These are phyloP conservation scores for Pao palembangensis DNA, from an alignment of 2,113 vertebrate species.

Conservation along the genomic window DNA sequence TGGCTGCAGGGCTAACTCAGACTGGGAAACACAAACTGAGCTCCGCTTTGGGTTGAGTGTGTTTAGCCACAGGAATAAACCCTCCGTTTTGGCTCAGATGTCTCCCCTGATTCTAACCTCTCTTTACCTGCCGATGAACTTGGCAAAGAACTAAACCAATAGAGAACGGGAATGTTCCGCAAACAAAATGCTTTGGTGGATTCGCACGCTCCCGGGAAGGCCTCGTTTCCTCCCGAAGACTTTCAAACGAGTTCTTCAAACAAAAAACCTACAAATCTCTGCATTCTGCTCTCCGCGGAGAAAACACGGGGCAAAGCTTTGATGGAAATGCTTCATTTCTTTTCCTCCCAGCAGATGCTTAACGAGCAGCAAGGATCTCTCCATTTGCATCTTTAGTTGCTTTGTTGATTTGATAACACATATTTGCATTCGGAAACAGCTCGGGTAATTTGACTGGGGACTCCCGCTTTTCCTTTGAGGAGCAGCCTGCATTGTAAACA, in stretches of 20 bases:
- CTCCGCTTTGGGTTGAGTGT: conserved; percentile 18
- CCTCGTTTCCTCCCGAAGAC: conserved; percentile 37
- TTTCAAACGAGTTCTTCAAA: conserved; percentile 41
- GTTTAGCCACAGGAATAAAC: conserved; percentile 33
- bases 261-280: conserved; percentile 54
- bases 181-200: conserved; percentile 4
- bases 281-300: conserved; percentile 41
- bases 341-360: conserved; percentile 62
- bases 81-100: conserved; percentile 30
- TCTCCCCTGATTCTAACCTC: conserved; percentile 26
- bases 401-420: conserved; percentile 70
- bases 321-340: conserved; percentile 70
- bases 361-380: conserved; percentile 56
- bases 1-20: conserved; percentile 8
- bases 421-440: conserved; percentile 69
- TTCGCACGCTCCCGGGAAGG: conserved; percentile 26
- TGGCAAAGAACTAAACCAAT: conserved; percentile 17
- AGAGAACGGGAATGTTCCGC: conserved; percentile 16
- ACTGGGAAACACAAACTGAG: conserved; percentile 12
- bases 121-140: conserved; percentile 14
- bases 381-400: conserved; percentile 69
- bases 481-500: conserved; percentile 71
- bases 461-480: conserved; percentile 78
- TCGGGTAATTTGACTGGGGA: conserved; percentile 77
- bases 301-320: conserved; percentile 42